Conservation (phyloP, 1,140 invertebrate genomes). For the Bombus terrestris region DNA sequence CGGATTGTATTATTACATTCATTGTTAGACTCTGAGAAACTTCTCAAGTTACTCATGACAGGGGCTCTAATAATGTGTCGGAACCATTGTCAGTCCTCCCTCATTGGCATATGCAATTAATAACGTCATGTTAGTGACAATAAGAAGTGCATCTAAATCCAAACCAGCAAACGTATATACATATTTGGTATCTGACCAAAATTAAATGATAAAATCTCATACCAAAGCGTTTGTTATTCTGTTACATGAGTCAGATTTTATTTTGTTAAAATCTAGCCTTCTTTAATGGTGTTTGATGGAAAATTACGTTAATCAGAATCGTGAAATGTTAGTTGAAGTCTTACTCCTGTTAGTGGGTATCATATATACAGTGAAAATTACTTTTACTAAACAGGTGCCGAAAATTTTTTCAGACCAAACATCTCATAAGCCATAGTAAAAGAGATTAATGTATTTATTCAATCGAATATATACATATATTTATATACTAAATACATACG, state of each 20-base stretch:
- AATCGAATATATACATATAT: constrained; percentile 35
- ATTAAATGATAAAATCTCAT: neutral
- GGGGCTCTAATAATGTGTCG: constrained; percentile 20
- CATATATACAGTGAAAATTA: constrained; percentile 33
- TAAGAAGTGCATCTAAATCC: neutral
- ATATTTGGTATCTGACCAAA: neutral
- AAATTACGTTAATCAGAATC: neutral
- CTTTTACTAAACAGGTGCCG: constrained; percentile 12
- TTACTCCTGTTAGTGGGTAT: neutral
- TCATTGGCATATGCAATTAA: neutral
- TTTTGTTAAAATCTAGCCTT: neutral
- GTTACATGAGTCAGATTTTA: neutral
- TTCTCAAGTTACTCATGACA: constrained; percentile 46
- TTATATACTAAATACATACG: constrained; percentile 24
- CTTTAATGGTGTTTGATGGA: neutral
- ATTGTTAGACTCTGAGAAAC: constrained; percentile 72
- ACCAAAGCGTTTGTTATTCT: neutral
- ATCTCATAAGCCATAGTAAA: constrained; percentile 1
- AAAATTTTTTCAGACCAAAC: neutral
- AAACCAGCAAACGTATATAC: neutral
- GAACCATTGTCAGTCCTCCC: neutral
- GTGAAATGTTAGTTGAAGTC: neutral
- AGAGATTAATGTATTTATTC: constrained; percentile 30
- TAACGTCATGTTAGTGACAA: neutral
- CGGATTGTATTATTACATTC: constrained; percentile 72